Evolutionary conservation across 1,140 invertebrate species (phyloP), one percentile per base, ranked within the genome.

Genomic region (Drosophila orena): DNA sequence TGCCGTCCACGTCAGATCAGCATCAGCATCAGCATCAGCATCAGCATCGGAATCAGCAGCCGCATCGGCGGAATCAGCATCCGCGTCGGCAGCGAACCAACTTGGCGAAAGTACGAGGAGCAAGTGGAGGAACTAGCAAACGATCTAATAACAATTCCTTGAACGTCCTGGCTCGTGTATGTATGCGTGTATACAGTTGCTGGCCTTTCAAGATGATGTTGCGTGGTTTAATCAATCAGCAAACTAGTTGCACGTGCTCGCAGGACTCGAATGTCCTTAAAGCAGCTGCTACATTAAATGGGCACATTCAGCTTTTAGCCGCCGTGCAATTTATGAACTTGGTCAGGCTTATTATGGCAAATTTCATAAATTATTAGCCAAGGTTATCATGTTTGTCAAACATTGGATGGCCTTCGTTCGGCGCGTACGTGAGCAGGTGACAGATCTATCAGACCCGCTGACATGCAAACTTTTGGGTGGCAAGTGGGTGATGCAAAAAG

Each of bases 181-280:
- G 17, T 20, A 20, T 1, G 10, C 3, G n/a, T 15, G 14, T 42
- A 42, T 15, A 15, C n/a, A 55, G 62, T 79, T 27, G 49, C 17
- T 30, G 42, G 57, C 46, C 56, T 54, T 72, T 72, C 38, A 38
- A 53, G 69, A 73, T 62, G 61, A 49, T 61, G 68, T 75, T 81
- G 65, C 71, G 78, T 81, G 78, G 79, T 88, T 86, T 86, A 86
- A 86, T 86, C 83, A 86, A 86, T 86, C 83, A 86, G 83, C 83
- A 75, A 88, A 85, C 72, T 68, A 77, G 70, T 61, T 62, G 83
- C 83, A 88, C 83, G 83, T 88, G 83, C 71, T 49, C 47, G 27
- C 17, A 22, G 42, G 42, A 20, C 11, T 20, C 11, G 42, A 44
- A 20, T 15, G 11, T 20, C 15, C 42, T 44, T 44, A 44, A 44